Conservation (phyloP, 2,113 vertebrate species). For the Elephantulus edwardii region DNA sequence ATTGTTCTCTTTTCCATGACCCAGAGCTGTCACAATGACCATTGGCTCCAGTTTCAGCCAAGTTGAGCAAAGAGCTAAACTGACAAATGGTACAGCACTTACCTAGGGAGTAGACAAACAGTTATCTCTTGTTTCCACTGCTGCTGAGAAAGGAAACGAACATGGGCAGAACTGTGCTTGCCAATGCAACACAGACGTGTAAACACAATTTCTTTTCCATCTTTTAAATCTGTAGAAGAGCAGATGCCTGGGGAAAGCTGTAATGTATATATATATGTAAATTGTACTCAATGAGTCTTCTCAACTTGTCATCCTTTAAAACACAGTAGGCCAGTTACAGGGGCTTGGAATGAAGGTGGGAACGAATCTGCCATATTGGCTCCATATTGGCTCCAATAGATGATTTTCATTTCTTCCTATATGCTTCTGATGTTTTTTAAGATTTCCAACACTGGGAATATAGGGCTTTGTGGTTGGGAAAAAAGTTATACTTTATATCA, state of each 20-base stretch:
- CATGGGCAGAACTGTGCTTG: neutral
- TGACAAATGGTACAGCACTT: neutral
- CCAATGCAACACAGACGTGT: neutral
- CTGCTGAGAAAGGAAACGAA: neutral
- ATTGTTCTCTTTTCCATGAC: neutral
- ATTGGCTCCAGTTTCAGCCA: neutral
- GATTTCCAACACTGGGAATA: neutral
- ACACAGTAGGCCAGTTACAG: neutral
- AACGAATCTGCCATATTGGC: neutral
- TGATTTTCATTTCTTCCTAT: neutral
- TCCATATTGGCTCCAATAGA: too few relatives aligned
- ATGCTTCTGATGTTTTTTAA: neutral
- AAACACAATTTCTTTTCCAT: neutral
- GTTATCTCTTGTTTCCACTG: neutral
- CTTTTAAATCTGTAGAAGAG: neutral
- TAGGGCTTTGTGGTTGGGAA: neutral
- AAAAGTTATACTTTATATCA: neutral
- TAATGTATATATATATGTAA: neutral
- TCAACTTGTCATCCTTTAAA: neutral
- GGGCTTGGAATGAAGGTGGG: neutral
- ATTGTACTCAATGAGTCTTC: too few relatives aligned
- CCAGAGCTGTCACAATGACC: neutral
- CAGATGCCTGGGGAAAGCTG: neutral
- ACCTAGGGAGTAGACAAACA: neutral
- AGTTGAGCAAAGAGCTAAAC: neutral